Evolutionary conservation across 2,888 invertebrate genomes (phyloP).

Genomic region (Dichetophora obliterata): DNA sequence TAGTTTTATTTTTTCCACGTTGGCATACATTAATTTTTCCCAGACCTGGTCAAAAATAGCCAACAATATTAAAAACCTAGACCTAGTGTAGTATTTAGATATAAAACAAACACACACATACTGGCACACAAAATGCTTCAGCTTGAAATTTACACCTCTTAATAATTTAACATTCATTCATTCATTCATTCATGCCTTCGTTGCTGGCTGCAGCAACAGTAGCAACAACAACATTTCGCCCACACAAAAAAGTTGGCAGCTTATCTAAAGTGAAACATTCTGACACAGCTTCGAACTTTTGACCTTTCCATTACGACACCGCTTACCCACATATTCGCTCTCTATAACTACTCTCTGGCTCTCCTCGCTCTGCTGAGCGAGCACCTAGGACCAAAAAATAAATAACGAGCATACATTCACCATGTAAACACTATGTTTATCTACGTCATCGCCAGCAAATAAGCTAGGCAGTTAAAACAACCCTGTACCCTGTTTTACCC

Average conservation of each 20-base stretch:
- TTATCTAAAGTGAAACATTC: not conserved
- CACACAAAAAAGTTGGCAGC: not conserved
- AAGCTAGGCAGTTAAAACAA: too few species aligned
- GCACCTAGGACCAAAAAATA: not conserved
- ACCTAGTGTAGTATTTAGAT: too few species aligned
- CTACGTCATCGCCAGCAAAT: constrained; percentile 29
- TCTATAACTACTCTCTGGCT: too few species aligned
- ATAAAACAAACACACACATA: too few species aligned
- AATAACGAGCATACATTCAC: not conserved
- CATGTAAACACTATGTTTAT: constrained; percentile 13
- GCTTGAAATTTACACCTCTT: too few species aligned
- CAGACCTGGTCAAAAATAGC: too few species aligned
- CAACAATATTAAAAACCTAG: too few species aligned
- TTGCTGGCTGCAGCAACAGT: not conserved
- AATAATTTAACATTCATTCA: too few species aligned
- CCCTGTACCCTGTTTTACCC: not conserved
- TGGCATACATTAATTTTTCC: too few species aligned
- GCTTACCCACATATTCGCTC: not conserved
- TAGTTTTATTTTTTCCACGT: too few species aligned
- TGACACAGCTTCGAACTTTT: not conserved
- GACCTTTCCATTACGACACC: constrained; percentile 10
- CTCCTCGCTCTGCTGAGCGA: not conserved
- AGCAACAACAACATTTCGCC: not conserved
- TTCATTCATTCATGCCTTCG: constrained; percentile 2
- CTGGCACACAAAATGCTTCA: too few species aligned